Base-by-base conservation (phyloP, 2,113 vertebrate genomes). In the Choloepus hoffmanni region DNA sequence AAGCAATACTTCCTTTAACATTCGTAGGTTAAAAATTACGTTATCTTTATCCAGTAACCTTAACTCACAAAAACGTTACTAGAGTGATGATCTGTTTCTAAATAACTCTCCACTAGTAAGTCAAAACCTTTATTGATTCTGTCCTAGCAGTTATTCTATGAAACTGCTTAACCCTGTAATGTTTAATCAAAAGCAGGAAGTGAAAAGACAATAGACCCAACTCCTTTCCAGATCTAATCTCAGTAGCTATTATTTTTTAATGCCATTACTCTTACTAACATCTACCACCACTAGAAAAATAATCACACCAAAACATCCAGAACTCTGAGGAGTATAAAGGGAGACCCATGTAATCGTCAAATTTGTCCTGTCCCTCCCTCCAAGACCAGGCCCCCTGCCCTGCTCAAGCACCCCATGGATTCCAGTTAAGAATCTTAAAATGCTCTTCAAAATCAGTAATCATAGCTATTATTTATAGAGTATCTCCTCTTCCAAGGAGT, bases 31-130 rank as follows among this genome's bases (percentile, higher is more conserved):
- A 84, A 81, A 84, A 33, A 68, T 89, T 89, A 82, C 62, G 53
- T 72, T 36, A 76, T 89, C 11, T 78, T 90, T 83, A 89, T 78
- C n/a, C 36, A 90, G 23, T 65, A 21, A 94, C 40, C 10, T 86
- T 68, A 97, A 88, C 45, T 77, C 65, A 78, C 24, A 92, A 53
- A 89, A 94, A 74, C 48, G 79, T 53, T 50, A 78, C 7, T 53
- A 50, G 11, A 62, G 36, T 45, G 19, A 23, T 28, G 48, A 26
- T 48, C 21, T 74, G 28, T 84, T 82, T 85, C 87, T 40, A 85
- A 76, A 26, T 63, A 87, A 89, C 68, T 93, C 7, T 86, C 62
- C 62, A 36, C 30, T 43, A 40, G 30, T 74, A 95, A 81, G 40
- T 40, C 53, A 77, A 85, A 95, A 53, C 23, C 94, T 70, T 81